phyloP scores from a whole-genome alignment of 2,797 vertebrate species.

The Arremon aurantiirostris region DNA sequence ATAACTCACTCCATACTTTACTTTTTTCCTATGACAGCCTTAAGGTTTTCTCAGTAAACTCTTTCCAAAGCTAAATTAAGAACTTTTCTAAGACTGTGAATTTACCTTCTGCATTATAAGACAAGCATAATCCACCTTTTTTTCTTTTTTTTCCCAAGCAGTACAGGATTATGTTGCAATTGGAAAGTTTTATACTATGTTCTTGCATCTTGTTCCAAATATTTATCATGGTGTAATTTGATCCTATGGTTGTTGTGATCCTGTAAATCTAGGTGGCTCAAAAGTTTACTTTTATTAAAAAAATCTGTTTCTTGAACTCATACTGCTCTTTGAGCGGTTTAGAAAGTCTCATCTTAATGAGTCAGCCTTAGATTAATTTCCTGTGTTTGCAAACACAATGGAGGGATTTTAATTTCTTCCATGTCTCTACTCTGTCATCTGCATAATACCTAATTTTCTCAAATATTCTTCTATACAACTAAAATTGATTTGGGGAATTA shows the following conservation, averaged over 20 bases:
- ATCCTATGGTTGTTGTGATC: background rate
- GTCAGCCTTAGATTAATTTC: slow-evolving; percentile 50
- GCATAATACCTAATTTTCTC: background rate
- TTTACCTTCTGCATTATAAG: background rate
- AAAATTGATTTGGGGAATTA: background rate
- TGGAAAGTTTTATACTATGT: background rate
- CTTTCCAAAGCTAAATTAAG: background rate
- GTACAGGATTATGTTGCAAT: background rate
- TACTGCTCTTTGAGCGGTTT: background rate
- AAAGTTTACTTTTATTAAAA: background rate
- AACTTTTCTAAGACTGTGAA: background rate
- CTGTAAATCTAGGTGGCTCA: background rate
- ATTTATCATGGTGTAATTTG: background rate
- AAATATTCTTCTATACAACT: background rate
- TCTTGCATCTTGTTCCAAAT: background rate
- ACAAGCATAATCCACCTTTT: background rate
- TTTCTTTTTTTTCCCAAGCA: background rate
- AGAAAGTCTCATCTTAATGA: slow-evolving; percentile 17
- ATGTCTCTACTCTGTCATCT: background rate
- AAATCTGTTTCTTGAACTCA: background rate
- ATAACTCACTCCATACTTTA: background rate
- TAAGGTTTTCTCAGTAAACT: background rate
- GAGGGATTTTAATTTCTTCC: slow-evolving; percentile 42
- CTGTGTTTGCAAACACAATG: slow-evolving; percentile 45
- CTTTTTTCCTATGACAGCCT: background rate